Base-by-base conservation (phyloP, 2,797 vertebrate genomes). In the Stomatorhinus walkeri region DNA sequence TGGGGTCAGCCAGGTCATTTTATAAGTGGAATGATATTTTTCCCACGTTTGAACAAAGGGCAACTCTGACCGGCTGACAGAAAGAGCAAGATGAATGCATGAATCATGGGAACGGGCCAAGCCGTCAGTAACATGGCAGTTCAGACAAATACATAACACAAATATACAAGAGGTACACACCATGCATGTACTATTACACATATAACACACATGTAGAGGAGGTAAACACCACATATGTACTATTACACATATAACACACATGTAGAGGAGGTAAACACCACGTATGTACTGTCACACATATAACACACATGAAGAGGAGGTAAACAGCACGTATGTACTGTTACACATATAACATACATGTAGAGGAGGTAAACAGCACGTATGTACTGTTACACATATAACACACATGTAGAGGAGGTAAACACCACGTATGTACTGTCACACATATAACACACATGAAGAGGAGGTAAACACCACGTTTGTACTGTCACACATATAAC, bases 31-130 rank as follows among this genome's bases (percentile, higher is more conserved):
- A 40, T 2, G 40, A 85, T 46, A 51, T 85, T 85, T 85, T 24
- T 85, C 52, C 32, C 85, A 87, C 14, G 87, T 87, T 89, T 89
- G 89, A 91, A 94, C n/a, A 92, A 89, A 16, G 90, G 92, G 91
- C 87, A 91, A 91, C 92, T 91, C 90, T 86, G 89, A 92, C 88
- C 91, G 51, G 5, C 83, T 49, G 48, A 85, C 46, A 85, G 83
- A 49, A 24, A 24, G 9, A 12, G 46, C 83, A 85, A 85, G 51
- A 85, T 81, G 22, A 51, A 28, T 28, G 81, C 22, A 51, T 49
- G 83, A 85, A 85, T 51, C 79, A 83, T 76, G 68, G 32, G 68
- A 19, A 76, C 14, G 14, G 32, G 32, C 68, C 5, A 5, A 36
- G 5, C 68, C 1, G 32, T 40, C 68, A 72, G 10, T 76, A 76